phyloP scores from a whole-genome alignment of 2,888 invertebrate species.

The Epinotia demarniana region DNA sequence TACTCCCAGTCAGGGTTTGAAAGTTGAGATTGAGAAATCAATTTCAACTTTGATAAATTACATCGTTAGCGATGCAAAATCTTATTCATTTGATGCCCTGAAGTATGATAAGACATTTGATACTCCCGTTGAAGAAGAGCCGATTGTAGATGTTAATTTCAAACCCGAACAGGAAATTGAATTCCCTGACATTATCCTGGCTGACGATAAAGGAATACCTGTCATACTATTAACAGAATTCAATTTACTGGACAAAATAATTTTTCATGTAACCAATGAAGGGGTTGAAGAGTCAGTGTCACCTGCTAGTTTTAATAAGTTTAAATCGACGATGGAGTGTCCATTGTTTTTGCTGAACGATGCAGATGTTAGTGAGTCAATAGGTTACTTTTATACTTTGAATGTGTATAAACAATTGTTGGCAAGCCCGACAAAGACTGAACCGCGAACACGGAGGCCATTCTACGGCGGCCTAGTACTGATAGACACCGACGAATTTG shows the following conservation, averaged over 20 bases:
- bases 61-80: slow-evolving; percentile 57
- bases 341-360: slow-evolving; percentile 59
- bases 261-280: slow-evolving; percentile 50
- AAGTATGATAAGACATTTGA: slow-evolving; percentile 54
- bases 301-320: slow-evolving; percentile 57
- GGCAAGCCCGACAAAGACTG: slow-evolving; percentile 49
- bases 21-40: slow-evolving; percentile 57
- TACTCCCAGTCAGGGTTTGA: slow-evolving; percentile 38
- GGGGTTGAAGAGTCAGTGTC: slow-evolving; percentile 12
- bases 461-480: slow-evolving; percentile 62
- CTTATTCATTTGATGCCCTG: slow-evolving; percentile 58
- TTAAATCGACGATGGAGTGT: slow-evolving; percentile 57
- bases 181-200: slow-evolving; percentile 62
- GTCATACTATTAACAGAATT: slow-evolving; percentile 56
- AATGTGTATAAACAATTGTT: slow-evolving; percentile 60
- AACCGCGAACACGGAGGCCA: slow-evolving; percentile 59
- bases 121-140: slow-evolving; percentile 51
- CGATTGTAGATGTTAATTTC: slow-evolving; percentile 54
- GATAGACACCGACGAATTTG: slow-evolving; percentile 56
- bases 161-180: slow-evolving; percentile 57
- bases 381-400: slow-evolving; percentile 63
- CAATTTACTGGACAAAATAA: slow-evolving; percentile 57
- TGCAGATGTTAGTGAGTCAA: slow-evolving; percentile 56
- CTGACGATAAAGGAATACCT: slow-evolving; percentile 61
- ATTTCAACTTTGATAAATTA: slow-evolving; percentile 62